Base-by-base conservation (phyloP, 2,888 invertebrate species). In the Trichogramma dendrolimi region DNA sequence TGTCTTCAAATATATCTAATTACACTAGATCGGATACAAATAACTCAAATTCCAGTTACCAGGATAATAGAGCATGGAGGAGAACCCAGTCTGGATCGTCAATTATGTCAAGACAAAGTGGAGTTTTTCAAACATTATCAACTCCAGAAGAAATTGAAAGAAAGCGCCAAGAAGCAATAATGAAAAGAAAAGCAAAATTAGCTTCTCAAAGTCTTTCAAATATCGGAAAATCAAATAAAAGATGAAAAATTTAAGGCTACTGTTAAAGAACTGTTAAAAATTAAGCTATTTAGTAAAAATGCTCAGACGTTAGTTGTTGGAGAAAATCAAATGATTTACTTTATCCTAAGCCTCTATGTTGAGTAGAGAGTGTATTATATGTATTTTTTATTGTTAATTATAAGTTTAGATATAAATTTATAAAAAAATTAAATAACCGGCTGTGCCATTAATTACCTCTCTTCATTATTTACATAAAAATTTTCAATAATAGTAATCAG, bases 121-220 rank as follows among this genome's bases (percentile, higher is more conserved):
- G 38, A 44, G 11, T 27, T 10, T 56, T 50, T 4, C 54, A 57
- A 38, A 52, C 51, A 39, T 44, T 57, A 7, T 67, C 54, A 38
- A 66, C 66, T 27, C 61, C 66, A 8, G 65, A 56, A 6, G 65
- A 66, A 55, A 66, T 67, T 38, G 67, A 65, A 53, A 64, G 60
- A 44, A 67, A 67, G 39, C 43, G 66, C 8, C 48, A 55, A 41
- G 63, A 67, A 57, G 67, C 67, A 7, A 51, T 64, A 40, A 56
- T 61, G 58, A 65, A 61, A 38, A 7, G 65, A 50, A 48, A 64
- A 14, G 66, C 61, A 40, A 66, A 59, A 56, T 55, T 63, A 49
- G 27, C 27, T 27, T 27, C 27, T 27, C 27, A 27, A 27, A 27
- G 27, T 27, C 27, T 27, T 27, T 27, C 27, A 27, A 27, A 27